Conservation (phyloP, 2,888 invertebrate species). For the Eudemis profundana region DNA sequence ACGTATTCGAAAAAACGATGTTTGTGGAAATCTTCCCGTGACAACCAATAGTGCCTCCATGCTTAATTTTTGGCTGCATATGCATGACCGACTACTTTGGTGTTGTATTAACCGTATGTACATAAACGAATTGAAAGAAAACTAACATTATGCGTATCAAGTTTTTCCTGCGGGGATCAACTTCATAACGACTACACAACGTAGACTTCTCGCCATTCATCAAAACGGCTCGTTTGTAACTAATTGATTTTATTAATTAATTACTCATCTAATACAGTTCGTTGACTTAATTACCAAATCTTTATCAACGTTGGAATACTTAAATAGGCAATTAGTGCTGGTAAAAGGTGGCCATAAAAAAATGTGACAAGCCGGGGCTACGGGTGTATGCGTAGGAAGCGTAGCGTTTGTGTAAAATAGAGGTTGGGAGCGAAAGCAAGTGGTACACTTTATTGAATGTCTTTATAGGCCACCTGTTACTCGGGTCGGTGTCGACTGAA, state of each 20-base stretch:
- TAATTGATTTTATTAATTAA: constrained; percentile 20
- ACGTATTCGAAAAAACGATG: background rate
- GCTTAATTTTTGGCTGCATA: background rate
- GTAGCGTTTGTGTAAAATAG: constrained; percentile 75
- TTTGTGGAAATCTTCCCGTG: background rate
- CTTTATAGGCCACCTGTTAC: constrained; percentile 86
- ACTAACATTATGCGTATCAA: background rate
- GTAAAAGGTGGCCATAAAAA: constrained; percentile 48
- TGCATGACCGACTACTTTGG: background rate
- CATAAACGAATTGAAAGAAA: background rate
- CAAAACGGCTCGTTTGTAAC: constrained; percentile 14
- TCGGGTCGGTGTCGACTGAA: constrained; percentile 81
- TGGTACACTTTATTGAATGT: constrained; percentile 84
- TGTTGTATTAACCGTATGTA: background rate
- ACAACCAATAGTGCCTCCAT: background rate
- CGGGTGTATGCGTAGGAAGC: constrained; percentile 56
- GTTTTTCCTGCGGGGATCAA: too few species aligned
- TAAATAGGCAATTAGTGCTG: constrained; percentile 38
- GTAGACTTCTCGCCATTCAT: background rate
- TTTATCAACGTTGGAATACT: constrained; percentile 25
- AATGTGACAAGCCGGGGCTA: constrained; percentile 53
- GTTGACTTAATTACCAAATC: constrained; percentile 24
- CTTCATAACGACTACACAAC: too few species aligned
- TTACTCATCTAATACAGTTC: constrained; percentile 17
- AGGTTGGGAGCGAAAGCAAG: constrained; percentile 81